Base-by-base conservation (phyloP, 2,888 invertebrate species). In the Spodoptera exigua region DNA sequence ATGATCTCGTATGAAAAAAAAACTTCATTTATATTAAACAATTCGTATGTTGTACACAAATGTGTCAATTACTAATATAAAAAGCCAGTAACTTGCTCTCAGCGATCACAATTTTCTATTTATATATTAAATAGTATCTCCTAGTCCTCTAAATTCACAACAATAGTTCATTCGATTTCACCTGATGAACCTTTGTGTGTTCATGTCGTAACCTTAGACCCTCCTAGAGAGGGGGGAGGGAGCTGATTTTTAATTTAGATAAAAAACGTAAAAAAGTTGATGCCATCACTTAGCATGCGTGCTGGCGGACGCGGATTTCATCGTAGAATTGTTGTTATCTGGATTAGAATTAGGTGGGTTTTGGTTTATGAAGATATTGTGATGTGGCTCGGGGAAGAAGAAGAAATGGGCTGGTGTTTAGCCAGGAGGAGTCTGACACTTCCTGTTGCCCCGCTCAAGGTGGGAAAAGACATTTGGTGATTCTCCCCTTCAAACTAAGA, bases 171-270 rank as follows among this genome's bases (percentile, higher is more conserved):
- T 52, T 65, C 35, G 65, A 69, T 69, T 43, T 36, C n/a, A 64
- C 64, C 49, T 51, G 45, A 70, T 65, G 70, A 70, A 13, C 58
- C 40, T 16, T 36, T 34, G 37, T 69, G 65, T 77, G 76, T 76
- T 79, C 74, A 81, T 76, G 59, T 55, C 68, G 63, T 80, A 82
- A 84, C 84, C 83, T 84, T 83, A 85, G 85, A 84, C 83, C 82
- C 74, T 75, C 77, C 75, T 72, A 53, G 47, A 52, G 46, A 52
- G 55, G 46, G 56, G 44, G 49, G 64, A 72, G 83, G 77, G 75
- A 76, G 72, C 69, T 85, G 90, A 89, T 90, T 86, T 89, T 90
- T 90, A 90, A 90, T 90, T 89, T 84, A 90, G 90, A 90, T 90
- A 87, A 88, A 87, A 83, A 75, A 76, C 64, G 78, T 78, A 83